Evolutionary conservation across 2,888 invertebrate genomes (phyloP), one percentile per base, ranked within the genome.

Genomic region (Sinopyrophorus schimmeli): DNA sequence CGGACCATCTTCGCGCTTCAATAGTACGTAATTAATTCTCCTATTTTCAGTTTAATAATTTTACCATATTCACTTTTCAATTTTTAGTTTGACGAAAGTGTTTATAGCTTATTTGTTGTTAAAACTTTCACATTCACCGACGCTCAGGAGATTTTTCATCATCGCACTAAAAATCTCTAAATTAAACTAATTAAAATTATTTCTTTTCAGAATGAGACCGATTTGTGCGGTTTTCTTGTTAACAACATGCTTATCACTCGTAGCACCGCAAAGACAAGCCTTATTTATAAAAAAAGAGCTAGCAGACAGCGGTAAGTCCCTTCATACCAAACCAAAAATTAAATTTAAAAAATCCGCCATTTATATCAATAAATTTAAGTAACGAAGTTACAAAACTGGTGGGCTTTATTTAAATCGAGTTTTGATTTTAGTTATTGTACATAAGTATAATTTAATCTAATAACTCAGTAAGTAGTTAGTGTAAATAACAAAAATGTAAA

Each of bases 201-300:
- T 58, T 54, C 43, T 20, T 61, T 61, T 39, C 48, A 64, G 64
- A 50, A 66, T 66, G 66, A 63, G 58, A 55, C 42, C 57, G 14
- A 43, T 52, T 40, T 48, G 60, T 31, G 51, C 59, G 56, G 56
- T 58, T 48, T 20, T 62, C 21, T 35, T 58, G 53, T 54, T 59
- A 55, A 52, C 59, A 31, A 41, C 52, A 16, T 57, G 47, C 51
- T 41, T 59, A 37, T 59, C 60, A 32, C 32, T 26, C 11, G 34
- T 56, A 52, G 20, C 48, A 23, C 53, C 60, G 21, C 56, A 63
- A 47, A 49, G 57, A 14, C 59, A 63, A 35, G 61, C 61, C 6
- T 50, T 63, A 24, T 61, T 62, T 46, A 54, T 61, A 11, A 59
- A 59, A 46, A 57, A 49, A 38, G 59, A 63, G 47, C 50, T 56